phyloP scores from a whole-genome alignment of 1,140 invertebrate species.

The Caenorhabditis latens region DNA sequence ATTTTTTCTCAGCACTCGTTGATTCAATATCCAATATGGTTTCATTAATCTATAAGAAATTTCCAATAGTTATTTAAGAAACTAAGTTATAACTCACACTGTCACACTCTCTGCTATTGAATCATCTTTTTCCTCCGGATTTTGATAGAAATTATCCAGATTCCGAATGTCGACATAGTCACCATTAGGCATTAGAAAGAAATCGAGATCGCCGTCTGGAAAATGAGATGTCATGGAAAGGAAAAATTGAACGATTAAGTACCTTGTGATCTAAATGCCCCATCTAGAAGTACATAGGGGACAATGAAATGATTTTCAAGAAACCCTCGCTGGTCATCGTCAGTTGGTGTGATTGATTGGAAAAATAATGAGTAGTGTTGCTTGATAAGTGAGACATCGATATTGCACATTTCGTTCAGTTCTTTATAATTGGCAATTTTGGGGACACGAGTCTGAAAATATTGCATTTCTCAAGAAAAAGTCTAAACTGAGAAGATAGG shows the following conservation, averaged over 20 bases:
- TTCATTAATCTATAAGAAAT: background rate
- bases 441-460: background rate
- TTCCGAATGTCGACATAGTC: background rate
- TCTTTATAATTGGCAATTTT: background rate
- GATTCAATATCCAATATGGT: constrained; percentile 25
- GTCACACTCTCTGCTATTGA: background rate
- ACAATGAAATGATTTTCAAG: background rate
- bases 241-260: background rate
- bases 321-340: background rate
- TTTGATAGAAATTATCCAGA: background rate
- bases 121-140: background rate
- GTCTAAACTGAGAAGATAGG: background rate
- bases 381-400: background rate
- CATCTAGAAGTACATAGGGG: background rate
- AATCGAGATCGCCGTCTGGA: background rate
- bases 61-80: background rate
- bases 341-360: background rate
- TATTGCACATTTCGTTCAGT: background rate
- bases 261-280: background rate
- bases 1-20: background rate
- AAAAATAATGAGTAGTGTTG: background rate
- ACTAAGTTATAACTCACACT: background rate
- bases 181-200: constrained; percentile 12
- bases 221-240: background rate
- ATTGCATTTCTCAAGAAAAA: background rate